Percentiles rank a stretch among this genome's conserved stretches.
These are phyloP conservation scores for Andrena fulva DNA, from an alignment of 2,888 invertebrate genomes.

Conservation along the genomic window DNA sequence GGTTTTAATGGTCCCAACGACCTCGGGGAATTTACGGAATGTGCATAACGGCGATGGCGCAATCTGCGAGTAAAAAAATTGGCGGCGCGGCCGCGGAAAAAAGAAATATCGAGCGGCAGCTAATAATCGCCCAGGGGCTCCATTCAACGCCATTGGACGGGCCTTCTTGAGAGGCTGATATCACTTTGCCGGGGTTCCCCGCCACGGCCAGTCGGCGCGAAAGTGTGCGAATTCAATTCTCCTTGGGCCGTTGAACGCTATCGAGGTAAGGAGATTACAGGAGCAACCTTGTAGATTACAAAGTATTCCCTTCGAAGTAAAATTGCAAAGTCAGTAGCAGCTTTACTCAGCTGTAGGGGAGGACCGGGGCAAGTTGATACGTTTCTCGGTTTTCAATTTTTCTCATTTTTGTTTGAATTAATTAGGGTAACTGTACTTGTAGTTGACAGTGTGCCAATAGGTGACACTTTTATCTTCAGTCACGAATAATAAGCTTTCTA, in stretches of 20 bases:
- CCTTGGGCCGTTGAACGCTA: slow-evolving; percentile 38
- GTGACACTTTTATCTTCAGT: too few relatives aligned
- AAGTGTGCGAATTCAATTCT: slow-evolving; percentile 45
- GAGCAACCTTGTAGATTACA: neutral
- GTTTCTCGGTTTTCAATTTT: too few relatives aligned
- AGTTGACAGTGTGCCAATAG: too few relatives aligned
- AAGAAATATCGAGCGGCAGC: slow-evolving; percentile 21
- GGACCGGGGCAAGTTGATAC: too few relatives aligned
- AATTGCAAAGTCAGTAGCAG: neutral
- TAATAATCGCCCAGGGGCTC: slow-evolving; percentile 58
- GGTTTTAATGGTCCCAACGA: slow-evolving; percentile 61
- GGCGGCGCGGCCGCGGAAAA: slow-evolving; percentile 9
- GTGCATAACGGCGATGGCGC: slow-evolving; percentile 69
- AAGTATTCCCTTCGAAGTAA: neutral
- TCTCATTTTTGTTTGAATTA: too few relatives aligned
- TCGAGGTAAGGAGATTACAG: slow-evolving; percentile 16
- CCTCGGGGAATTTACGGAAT: slow-evolving; percentile 61
- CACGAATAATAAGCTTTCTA: too few relatives aligned
- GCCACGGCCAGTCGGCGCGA: neutral
- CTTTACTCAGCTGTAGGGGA: too few relatives aligned
- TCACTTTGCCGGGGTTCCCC: slow-evolving; percentile 49
- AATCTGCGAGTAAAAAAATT: slow-evolving; percentile 60
- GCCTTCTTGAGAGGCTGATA: slow-evolving; percentile 46
- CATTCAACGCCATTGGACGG: neutral
- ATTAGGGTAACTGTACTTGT: too few relatives aligned